Conservation (phyloP, 2,797 vertebrate species). For the Naso thynnoides region DNA sequence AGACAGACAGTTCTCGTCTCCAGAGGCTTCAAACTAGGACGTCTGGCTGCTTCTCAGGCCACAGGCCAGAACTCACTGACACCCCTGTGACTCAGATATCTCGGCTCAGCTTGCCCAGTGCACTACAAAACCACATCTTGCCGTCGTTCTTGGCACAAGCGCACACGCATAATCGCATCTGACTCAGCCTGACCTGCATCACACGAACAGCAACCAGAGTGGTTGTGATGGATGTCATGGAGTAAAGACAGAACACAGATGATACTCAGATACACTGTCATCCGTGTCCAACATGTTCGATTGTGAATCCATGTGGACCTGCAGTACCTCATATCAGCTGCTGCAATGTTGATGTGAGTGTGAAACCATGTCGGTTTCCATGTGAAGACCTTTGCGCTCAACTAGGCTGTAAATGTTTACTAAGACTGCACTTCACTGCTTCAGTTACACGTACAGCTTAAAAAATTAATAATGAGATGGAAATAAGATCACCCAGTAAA, state of each 20-base stretch:
- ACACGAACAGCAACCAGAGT: neutral
- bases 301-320: slow-evolving; percentile 5
- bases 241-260: neutral
- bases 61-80: slow-evolving; percentile 35
- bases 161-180: neutral
- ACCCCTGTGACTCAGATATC: slow-evolving; percentile 30
- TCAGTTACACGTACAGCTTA: slow-evolving; percentile 16
- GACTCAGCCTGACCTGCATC: slow-evolving; percentile 24
- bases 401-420: slow-evolving; percentile 39
- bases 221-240: neutral
- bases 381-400: slow-evolving; percentile 33
- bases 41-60: slow-evolving; percentile 27
- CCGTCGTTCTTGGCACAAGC: slow-evolving; percentile 13
- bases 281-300: neutral
- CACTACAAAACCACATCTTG: slow-evolving; percentile 24
- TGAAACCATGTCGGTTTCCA: slow-evolving; percentile 8
- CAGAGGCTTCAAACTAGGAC: slow-evolving; percentile 17
- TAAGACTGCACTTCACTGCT: slow-evolving; percentile 10
- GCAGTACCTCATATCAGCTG: neutral
- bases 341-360: slow-evolving; percentile 18
- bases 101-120: slow-evolving; percentile 29
- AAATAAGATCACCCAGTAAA: slow-evolving; percentile 49
- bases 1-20: slow-evolving; percentile 28
- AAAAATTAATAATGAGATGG: slow-evolving; percentile 49
- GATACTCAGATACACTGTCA: neutral